phyloP scores from a whole-genome alignment of 2,113 vertebrate genomes.

The Passer montanus region DNA sequence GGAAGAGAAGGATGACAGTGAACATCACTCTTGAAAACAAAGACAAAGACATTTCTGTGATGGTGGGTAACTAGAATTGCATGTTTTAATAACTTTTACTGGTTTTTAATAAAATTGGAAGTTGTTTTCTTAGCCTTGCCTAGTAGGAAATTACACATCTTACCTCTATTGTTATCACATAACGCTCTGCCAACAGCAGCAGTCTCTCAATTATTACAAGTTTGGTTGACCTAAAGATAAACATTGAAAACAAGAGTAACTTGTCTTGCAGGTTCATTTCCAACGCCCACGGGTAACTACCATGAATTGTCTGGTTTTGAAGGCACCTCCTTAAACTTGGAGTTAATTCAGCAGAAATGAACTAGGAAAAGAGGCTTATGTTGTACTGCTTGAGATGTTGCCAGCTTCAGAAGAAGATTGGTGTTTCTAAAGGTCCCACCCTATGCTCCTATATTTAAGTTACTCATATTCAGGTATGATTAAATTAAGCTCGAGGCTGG shows the following conservation, averaged over 20 bases:
- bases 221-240: slow-evolving; percentile 89
- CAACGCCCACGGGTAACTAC: not conserved
- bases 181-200: slow-evolving; percentile 94
- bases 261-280: not conserved
- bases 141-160: not conserved
- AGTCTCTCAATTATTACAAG: slow-evolving; percentile 97
- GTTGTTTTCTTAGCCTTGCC: not conserved
- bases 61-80: not conserved
- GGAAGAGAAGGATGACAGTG: not conserved
- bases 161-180: slow-evolving; percentile 99
- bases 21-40: not conserved
- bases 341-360: not conserved
- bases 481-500: not conserved
- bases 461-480: not conserved
- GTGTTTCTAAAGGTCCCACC: not conserved
- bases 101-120: not conserved
- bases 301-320: not conserved
- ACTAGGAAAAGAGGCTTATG: not conserved
- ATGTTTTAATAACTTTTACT: not conserved
- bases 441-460: not conserved
- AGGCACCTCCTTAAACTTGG: not conserved
- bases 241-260: slow-evolving; percentile 30
- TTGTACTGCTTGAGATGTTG: not conserved
- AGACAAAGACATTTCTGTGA: not conserved
- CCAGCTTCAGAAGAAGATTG: not conserved